Conservation (phyloP, 2,113 vertebrate species). For the Anas platyrhynchos region DNA sequence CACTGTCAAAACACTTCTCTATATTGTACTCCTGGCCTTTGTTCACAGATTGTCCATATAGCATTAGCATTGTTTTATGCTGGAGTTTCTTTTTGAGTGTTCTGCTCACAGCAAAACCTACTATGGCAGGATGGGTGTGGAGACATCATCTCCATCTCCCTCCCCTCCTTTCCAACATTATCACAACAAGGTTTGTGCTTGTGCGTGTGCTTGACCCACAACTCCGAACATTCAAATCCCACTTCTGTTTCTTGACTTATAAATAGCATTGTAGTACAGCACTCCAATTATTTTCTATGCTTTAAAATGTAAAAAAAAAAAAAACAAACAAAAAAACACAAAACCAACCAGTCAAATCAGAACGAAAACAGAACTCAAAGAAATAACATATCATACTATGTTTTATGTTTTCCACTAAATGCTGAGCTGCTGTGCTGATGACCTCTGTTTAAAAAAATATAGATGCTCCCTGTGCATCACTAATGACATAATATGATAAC, state of each 20-base stretch:
- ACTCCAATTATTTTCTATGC: neutral
- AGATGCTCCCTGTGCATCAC: neutral
- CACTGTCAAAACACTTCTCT: neutral
- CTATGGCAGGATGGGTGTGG: neutral
- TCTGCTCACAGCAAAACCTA: neutral
- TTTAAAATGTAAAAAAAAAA: neutral
- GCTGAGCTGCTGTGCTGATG: neutral
- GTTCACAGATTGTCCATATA: neutral
- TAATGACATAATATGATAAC: neutral
- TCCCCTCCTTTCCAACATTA: neutral
- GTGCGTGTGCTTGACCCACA: neutral
- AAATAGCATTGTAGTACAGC: neutral
- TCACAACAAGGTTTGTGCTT: neutral
- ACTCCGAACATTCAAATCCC: neutral
- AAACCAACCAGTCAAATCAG: neutral
- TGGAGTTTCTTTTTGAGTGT: neutral
- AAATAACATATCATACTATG: fast-evolving
- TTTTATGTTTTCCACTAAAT: neutral
- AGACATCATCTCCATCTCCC: neutral
- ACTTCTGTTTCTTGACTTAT: neutral
- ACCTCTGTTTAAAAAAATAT: neutral
- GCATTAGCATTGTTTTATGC: neutral
- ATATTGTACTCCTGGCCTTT: neutral
- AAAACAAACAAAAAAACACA: neutral
- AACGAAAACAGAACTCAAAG: neutral